phyloP scores from a whole-genome alignment of 2,888 invertebrate genomes.

The Coelinius sp. region DNA sequence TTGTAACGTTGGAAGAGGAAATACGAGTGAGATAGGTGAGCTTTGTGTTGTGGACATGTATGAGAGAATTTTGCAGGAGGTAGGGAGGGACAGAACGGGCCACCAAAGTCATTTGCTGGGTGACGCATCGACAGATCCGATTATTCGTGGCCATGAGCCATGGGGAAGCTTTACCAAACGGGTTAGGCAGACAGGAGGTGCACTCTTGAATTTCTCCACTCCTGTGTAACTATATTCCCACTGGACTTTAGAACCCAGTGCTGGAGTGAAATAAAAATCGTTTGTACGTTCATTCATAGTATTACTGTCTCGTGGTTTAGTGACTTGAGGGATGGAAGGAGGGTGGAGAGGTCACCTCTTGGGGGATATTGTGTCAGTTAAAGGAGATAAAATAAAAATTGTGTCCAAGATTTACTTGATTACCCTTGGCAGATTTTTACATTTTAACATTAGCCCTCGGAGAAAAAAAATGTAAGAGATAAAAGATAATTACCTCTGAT shows the following conservation, averaged over 20 bases:
- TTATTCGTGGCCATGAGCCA: conserved; percentile 38
- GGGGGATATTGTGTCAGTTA: not conserved
- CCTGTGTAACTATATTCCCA: conserved; percentile 6
- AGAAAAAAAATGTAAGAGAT: not conserved
- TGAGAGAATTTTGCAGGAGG: not conserved
- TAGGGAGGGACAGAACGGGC: not conserved
- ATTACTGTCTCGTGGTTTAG: conserved; percentile 20
- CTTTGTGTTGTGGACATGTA: conserved; percentile 6
- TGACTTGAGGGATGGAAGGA: not conserved
- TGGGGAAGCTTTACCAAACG: conserved; percentile 19
- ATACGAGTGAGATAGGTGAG: not conserved
- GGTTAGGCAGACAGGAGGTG: conserved; percentile 1
- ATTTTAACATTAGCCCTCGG: not conserved
- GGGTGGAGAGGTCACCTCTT: not conserved
- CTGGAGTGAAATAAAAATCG: conserved; percentile 33
- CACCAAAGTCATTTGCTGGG: conserved; percentile 37
- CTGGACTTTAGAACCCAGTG: not conserved
- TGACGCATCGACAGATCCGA: conserved; percentile 48
- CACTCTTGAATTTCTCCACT: conserved; percentile 3
- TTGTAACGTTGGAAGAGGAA: conserved; percentile 15
- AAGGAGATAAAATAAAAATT: not conserved
- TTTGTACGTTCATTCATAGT: conserved; percentile 29
- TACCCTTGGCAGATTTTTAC: not conserved
- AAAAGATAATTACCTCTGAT: conserved; percentile 17
- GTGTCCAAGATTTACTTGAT: conserved; percentile 5